Conservation (phyloP, 2,888 invertebrate species). For the Actias luna region DNA sequence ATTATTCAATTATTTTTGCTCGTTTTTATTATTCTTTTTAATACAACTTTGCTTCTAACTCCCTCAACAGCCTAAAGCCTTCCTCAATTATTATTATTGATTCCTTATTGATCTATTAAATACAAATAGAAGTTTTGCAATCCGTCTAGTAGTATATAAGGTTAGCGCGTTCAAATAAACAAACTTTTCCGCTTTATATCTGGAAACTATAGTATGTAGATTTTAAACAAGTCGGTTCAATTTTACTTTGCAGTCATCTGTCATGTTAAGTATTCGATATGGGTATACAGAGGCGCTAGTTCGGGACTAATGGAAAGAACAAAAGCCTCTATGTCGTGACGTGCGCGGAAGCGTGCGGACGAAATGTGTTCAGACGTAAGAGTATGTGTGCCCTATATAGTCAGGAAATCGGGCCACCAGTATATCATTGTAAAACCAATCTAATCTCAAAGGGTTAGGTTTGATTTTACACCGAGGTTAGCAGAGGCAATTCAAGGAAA, state of each 20-base stretch:
- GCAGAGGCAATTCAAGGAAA: slow-evolving; percentile 1
- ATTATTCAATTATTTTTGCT: no score
- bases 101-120: no score
- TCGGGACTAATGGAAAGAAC: slow-evolving; percentile 55
- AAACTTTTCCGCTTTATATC: no score
- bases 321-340: slow-evolving; percentile 49
- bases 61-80: no score
- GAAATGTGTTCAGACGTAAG: slow-evolving; percentile 57
- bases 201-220: not conserved
- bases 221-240: slow-evolving; percentile 20
- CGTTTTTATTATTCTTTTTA: no score
- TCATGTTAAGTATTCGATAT: slow-evolving; percentile 40
- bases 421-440: slow-evolving; percentile 21
- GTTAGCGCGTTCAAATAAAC: no score
- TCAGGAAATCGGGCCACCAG: slow-evolving; percentile 30
- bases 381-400: slow-evolving; percentile 43
- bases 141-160: no score
- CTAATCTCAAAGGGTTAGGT: slow-evolving; percentile 22
- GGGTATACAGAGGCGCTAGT: slow-evolving; percentile 36
- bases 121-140: no score
- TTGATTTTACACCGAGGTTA: not conserved
- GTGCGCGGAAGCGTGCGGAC: slow-evolving; percentile 55
- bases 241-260: slow-evolving; percentile 34
- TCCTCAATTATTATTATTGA: no score
- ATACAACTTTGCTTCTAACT: no score